Percentiles rank a stretch among this genome's conserved stretches.
phyloP scores from a whole-genome alignment of 1,140 invertebrate species.

The Andricus grossulariae region DNA sequence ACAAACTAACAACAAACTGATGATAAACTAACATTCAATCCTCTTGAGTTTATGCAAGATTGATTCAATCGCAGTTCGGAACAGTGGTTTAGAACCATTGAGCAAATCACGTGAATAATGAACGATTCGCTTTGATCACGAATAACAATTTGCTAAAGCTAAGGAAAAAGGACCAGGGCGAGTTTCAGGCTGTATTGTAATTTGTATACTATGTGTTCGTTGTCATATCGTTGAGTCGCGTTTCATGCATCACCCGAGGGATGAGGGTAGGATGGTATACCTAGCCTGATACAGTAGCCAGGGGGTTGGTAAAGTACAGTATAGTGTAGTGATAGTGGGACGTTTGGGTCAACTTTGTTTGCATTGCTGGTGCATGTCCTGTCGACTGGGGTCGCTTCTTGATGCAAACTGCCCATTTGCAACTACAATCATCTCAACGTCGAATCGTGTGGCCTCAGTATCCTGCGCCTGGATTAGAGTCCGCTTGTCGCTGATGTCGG shows the following conservation, averaged over 20 bases:
- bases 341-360: slow-evolving; percentile 73
- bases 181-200: slow-evolving; percentile 13
- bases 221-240: slow-evolving; percentile 30
- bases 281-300: slow-evolving; percentile 47
- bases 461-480: slow-evolving; percentile 44
- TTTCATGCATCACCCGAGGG: slow-evolving; percentile 26
- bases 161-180: not conserved
- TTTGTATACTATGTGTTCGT: slow-evolving; percentile 13
- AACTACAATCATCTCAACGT: slow-evolving; percentile 74
- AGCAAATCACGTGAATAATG: not conserved
- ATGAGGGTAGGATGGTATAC: slow-evolving; percentile 6
- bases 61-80: too few relatives aligned
- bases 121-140: slow-evolving; percentile 12
- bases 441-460: slow-evolving; percentile 57
- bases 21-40: too few relatives aligned
- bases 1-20: too few relatives aligned
- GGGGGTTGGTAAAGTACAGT: slow-evolving; percentile 60
- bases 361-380: slow-evolving; percentile 69
- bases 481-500: slow-evolving; percentile 40
- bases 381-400: slow-evolving; percentile 65
- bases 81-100: not conserved
- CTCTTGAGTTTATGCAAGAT: too few relatives aligned
- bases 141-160: slow-evolving; percentile 18
- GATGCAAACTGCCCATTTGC: slow-evolving; percentile 75
- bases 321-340: slow-evolving; percentile 48